phyloP scores from a whole-genome alignment of 2,113 vertebrate species.

The Panthera leo region DNA sequence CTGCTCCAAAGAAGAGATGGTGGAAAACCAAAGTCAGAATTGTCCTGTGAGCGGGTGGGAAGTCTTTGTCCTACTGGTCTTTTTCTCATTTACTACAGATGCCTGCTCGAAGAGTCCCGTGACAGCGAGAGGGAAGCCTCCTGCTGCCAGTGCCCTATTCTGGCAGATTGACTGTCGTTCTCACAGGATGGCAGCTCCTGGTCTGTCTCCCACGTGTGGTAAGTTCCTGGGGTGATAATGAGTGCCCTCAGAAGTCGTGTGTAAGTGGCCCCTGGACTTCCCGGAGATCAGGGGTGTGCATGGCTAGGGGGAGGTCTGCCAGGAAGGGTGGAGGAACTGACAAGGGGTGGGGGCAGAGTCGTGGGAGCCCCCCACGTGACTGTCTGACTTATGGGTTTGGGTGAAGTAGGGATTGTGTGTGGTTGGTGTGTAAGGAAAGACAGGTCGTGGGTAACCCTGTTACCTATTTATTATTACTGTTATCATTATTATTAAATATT shows the following conservation, averaged over 20 bases:
- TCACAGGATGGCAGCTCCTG: conserved; percentile 50
- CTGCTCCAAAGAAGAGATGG: not conserved
- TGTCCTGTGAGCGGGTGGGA: not conserved
- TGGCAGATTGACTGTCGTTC: not conserved
- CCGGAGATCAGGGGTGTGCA: rapidly evolving
- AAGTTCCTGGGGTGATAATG: not conserved
- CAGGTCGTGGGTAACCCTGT: not conserved
- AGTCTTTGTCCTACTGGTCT: not conserved
- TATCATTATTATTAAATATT: not conserved
- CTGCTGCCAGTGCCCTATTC: not conserved
- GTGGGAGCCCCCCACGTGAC: not conserved
- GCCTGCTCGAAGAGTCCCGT: not conserved
- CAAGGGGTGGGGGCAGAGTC: not conserved
- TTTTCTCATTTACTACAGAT: not conserved
- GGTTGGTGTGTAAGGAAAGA: not conserved
- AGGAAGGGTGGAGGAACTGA: not conserved
- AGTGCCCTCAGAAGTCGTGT: not conserved
- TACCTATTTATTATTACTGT: not conserved
- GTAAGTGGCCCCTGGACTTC: not conserved
- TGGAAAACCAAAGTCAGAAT: not conserved
- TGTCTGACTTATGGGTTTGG: not conserved
- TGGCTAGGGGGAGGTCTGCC: not conserved
- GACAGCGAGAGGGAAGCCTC: not conserved
- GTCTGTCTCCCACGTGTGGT: conserved; percentile 37
- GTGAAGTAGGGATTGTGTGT: not conserved